phyloP scores from a whole-genome alignment of 2,888 invertebrate genomes.

The Hoplodrina ambigua region DNA sequence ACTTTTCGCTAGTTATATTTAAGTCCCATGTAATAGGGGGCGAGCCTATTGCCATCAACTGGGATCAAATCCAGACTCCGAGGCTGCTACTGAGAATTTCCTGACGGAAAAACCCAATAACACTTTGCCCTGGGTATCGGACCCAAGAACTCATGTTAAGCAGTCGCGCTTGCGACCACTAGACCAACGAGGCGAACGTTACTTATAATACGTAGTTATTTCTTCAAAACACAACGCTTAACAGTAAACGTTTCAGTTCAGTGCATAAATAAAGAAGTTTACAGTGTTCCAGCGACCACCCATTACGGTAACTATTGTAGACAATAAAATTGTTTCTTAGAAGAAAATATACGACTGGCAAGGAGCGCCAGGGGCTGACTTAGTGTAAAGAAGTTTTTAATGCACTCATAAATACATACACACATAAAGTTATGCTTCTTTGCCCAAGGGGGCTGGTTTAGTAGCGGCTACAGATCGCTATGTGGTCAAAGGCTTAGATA shows the following conservation, averaged over 20 bases:
- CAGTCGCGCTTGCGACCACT: too few relatives aligned
- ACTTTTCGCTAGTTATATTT: too few relatives aligned
- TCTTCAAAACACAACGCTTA: constrained; percentile 15
- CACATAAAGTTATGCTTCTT: not conserved
- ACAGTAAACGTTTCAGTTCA: constrained; percentile 3
- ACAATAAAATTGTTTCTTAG: constrained; percentile 36
- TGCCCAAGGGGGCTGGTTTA: not conserved
- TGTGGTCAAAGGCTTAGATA: not conserved
- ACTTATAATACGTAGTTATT: not conserved
- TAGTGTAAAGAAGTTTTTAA: constrained; percentile 18
- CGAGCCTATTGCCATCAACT: too few relatives aligned
- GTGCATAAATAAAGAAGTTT: constrained; percentile 40
- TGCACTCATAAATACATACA: constrained; percentile 25
- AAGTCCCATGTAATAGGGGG: too few relatives aligned
- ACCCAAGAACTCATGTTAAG: too few relatives aligned
- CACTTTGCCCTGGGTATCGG: too few relatives aligned
- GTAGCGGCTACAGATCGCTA: not conserved
- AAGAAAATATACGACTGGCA: constrained; percentile 16
- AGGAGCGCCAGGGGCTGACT: constrained; percentile 12
- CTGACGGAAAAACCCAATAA: too few relatives aligned
- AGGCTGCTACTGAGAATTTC: too few relatives aligned
- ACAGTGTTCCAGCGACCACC: constrained; percentile 11
- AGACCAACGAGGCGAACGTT: too few relatives aligned
- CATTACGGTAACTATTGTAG: constrained; percentile 28
- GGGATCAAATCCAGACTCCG: too few relatives aligned